Conservation (phyloP, 2,113 vertebrate genomes). For the Ochotona curzoniae region DNA sequence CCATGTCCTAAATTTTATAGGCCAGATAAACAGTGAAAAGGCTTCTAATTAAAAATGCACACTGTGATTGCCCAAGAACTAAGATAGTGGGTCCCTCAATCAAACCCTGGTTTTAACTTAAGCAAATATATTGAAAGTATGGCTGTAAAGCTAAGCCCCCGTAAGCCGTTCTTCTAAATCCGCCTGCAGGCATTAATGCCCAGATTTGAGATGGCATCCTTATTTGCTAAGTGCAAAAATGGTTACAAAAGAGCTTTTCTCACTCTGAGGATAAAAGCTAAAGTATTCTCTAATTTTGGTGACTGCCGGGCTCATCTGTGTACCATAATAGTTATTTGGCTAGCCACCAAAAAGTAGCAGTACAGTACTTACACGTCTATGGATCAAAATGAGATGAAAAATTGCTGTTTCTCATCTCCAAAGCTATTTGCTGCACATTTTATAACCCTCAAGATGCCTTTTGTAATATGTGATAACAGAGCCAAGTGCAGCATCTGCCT, state of each 20-base stretch:
- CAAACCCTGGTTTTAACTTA: constrained; percentile 79
- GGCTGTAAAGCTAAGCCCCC: constrained; percentile 81
- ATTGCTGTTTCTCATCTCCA: constrained; percentile 89
- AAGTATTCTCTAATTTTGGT: constrained; percentile 88
- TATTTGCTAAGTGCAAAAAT: constrained; percentile 88
- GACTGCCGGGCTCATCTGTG: constrained; percentile 85
- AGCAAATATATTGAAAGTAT: constrained; percentile 78
- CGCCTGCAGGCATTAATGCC: constrained; percentile 84
- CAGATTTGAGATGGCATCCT: constrained; percentile 83
- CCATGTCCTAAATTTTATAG: constrained; percentile 62
- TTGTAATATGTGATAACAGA: constrained; percentile 90
- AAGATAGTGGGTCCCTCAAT: constrained; percentile 71
- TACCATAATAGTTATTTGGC: constrained; percentile 87
- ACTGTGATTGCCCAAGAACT: constrained; percentile 67
- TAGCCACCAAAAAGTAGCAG: constrained; percentile 85
- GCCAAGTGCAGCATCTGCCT: constrained; percentile 91
- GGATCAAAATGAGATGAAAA: constrained; percentile 92
- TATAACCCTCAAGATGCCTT: constrained; percentile 90
- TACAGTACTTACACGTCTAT: constrained; percentile 87
- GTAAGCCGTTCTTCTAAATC: constrained; percentile 86
- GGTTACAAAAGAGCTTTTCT: constrained; percentile 86
- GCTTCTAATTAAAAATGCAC: constrained; percentile 72
- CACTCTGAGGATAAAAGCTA: constrained; percentile 87
- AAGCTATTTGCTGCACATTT: constrained; percentile 89
- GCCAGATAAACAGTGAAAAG: constrained; percentile 75